These are phyloP conservation scores for Ceratotherium simum DNA, from an alignment of 2,113 vertebrate species.

Conservation along the genomic window DNA sequence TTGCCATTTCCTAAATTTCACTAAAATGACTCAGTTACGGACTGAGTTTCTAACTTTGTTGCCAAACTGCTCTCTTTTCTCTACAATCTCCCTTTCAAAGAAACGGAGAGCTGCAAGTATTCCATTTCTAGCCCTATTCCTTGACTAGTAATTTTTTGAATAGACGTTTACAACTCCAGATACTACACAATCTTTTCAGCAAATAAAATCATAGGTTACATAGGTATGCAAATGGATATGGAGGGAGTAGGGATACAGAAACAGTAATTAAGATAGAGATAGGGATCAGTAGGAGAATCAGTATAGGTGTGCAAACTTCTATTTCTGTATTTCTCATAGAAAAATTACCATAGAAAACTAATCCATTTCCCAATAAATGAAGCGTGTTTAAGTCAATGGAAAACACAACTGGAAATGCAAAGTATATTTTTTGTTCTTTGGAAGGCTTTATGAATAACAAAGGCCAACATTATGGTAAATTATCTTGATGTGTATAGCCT, in stretches of 20 bases:
- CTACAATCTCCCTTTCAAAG: not conserved
- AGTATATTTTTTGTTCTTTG: not conserved
- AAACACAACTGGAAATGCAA: not conserved
- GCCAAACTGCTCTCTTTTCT: constrained; percentile 23
- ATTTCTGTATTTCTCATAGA: not conserved
- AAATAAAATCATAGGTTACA: not conserved
- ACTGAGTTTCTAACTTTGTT: not conserved
- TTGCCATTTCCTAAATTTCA: not conserved
- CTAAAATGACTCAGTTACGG: not conserved
- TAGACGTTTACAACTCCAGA: not conserved
- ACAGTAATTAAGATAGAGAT: not conserved
- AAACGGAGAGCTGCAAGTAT: not conserved
- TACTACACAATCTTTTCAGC: not conserved
- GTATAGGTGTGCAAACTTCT: not conserved
- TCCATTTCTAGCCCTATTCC: not conserved
- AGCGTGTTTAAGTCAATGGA: not conserved
- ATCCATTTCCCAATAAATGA: not conserved
- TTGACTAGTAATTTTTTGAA: not conserved
- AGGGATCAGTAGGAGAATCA: not conserved
- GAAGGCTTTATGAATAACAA: not conserved
- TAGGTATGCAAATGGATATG: rapidly evolving
- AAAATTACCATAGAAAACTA: not conserved
- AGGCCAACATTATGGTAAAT: not conserved
- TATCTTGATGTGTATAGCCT: not conserved
- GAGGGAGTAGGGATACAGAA: too few relatives aligned